phyloP scores from a whole-genome alignment of 2,113 vertebrate genomes.

The Aphyosemion australe region DNA sequence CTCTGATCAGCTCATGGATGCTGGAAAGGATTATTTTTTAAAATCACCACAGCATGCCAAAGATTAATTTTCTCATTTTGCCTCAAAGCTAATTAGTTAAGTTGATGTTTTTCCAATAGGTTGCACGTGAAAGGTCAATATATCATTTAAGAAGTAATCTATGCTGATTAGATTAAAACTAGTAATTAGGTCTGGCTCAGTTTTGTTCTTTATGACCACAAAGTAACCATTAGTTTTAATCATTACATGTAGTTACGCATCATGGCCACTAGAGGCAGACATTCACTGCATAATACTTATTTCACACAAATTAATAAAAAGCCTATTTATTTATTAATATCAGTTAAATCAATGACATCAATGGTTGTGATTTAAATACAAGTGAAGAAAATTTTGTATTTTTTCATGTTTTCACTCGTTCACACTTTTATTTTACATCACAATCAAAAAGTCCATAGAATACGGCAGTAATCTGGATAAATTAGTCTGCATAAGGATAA shows the following conservation, averaged over 20 bases:
- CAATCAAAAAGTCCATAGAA: no score
- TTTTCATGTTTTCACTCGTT: not conserved
- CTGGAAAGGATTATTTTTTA: constrained; percentile 3
- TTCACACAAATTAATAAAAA: not conserved
- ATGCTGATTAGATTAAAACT: constrained; percentile 39
- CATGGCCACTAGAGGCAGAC: constrained; percentile 40
- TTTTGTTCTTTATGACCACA: no score
- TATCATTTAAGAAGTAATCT: constrained; percentile 36
- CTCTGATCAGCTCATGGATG: constrained; percentile 6
- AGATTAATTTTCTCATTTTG: constrained; percentile 35
- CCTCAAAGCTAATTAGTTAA: constrained; percentile 38
- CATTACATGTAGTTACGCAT: constrained; percentile 1
- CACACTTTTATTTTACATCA: no score
- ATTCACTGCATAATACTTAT: not conserved
- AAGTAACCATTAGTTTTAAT: not conserved
- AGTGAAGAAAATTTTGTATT: not conserved
- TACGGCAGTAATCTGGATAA: no score
- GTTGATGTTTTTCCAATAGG: constrained; percentile 26
- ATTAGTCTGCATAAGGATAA: no score
- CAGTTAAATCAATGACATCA: no score
- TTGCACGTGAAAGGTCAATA: constrained; percentile 24
- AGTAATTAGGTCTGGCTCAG: not conserved
- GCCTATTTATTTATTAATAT: no score
- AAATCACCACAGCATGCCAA: constrained; percentile 32
- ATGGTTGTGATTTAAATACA: not conserved